Conservation (phyloP, 2,888 invertebrate genomes). For the Dicyrtoma fusca region DNA sequence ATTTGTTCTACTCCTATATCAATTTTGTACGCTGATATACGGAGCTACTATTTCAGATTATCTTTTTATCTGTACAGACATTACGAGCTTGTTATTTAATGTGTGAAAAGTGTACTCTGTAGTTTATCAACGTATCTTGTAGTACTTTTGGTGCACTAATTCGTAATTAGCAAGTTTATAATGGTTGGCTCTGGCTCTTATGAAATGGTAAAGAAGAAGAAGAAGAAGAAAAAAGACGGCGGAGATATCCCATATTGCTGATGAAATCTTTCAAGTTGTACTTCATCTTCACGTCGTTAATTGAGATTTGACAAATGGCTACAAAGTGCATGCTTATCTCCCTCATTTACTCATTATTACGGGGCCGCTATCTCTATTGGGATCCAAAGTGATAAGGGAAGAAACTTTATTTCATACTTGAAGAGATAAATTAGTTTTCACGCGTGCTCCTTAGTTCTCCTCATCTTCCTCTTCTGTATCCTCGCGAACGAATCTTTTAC, state of each 20-base stretch:
- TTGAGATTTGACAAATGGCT: slow-evolving; percentile 33
- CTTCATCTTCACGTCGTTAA: slow-evolving; percentile 13
- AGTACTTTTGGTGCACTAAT: slow-evolving; percentile 1
- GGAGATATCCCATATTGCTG: background rate
- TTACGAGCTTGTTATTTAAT: too few species aligned
- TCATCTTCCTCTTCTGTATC: too few species aligned
- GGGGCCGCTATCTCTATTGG: slow-evolving; percentile 15
- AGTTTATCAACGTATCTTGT: too few species aligned
- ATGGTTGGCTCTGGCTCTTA: background rate
- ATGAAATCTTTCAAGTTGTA: background rate
- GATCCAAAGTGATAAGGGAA: slow-evolving; percentile 3
- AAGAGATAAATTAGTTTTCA: slow-evolving; percentile 9
- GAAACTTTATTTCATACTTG: slow-evolving; percentile 1
- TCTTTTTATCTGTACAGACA: too few species aligned
- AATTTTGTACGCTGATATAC: too few species aligned
- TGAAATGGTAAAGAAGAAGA: background rate
- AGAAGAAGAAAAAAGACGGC: background rate
- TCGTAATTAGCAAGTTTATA: background rate
- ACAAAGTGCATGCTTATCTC: slow-evolving; percentile 23
- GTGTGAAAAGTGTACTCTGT: too few species aligned
- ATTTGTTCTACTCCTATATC: too few species aligned
- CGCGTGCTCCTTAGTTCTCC: background rate
- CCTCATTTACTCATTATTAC: slow-evolving; percentile 25
- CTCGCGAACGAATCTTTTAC: too few species aligned
- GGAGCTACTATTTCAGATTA: too few species aligned